Percentiles rank a stretch among this genome's conserved stretches.
phyloP scores from a whole-genome alignment of 2,888 invertebrate genomes.

The Caenorhabditis sp. region DNA sequence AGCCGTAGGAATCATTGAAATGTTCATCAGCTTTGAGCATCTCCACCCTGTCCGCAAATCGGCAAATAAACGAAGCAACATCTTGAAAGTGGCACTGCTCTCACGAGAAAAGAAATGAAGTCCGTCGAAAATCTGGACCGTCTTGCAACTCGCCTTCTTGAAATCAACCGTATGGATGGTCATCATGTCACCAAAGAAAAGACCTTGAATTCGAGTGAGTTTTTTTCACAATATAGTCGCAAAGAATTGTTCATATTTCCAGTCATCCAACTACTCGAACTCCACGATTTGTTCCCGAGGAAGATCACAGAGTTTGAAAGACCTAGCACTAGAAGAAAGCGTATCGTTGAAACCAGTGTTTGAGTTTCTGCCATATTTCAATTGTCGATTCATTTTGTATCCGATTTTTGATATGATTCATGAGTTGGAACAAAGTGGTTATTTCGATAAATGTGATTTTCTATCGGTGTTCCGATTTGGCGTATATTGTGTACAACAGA shows the following conservation, averaged over 20 bases:
- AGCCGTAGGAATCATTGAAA: not conserved
- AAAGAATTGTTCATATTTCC: not conserved
- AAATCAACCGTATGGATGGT: slow-evolving; percentile 1
- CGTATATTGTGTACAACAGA: too few relatives aligned
- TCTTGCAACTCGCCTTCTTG: not conserved
- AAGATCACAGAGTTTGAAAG: not conserved
- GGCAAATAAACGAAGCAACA: not conserved
- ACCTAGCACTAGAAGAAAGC: too few relatives aligned
- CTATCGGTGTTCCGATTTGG: too few relatives aligned
- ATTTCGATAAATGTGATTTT: too few relatives aligned
- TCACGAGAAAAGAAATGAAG: not conserved
- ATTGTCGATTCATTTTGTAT: too few relatives aligned
- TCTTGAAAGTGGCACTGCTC: slow-evolving; percentile 5
- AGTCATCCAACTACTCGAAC: slow-evolving; percentile 7
- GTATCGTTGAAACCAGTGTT: too few relatives aligned
- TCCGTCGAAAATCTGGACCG: not conserved
- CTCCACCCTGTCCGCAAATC: not conserved
- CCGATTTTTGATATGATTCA: too few relatives aligned
- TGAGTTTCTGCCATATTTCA: too few relatives aligned
- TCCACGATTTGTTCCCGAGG: not conserved
- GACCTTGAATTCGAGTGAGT: not conserved
- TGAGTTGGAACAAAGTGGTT: too few relatives aligned
- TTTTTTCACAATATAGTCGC: too few relatives aligned
- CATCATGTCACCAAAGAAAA: slow-evolving; percentile 2
- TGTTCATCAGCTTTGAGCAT: not conserved